Evolutionary conservation across 1,140 invertebrate species (phyloP).

Genomic region (Platorchestia sp.): DNA sequence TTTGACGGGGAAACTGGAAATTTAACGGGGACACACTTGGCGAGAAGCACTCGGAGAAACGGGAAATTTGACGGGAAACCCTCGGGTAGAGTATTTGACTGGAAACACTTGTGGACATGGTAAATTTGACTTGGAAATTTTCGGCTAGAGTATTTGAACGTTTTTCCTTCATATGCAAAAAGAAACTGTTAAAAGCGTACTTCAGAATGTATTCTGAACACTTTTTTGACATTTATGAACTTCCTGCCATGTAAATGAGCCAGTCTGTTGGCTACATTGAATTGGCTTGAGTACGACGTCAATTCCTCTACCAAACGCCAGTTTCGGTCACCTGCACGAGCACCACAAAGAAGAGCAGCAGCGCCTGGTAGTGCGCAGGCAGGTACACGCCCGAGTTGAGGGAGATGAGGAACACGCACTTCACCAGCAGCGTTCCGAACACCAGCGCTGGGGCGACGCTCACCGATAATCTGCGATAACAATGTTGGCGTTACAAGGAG

Average conservation of each 20-base stretch:
- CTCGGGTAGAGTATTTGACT: too few species aligned
- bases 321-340: conserved; percentile 81
- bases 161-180: too few species aligned
- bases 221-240: not conserved
- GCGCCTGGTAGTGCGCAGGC: conserved; percentile 90
- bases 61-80: too few species aligned
- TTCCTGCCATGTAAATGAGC: not conserved
- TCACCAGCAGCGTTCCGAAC: conserved; percentile 92
- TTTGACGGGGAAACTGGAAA: too few species aligned
- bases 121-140: too few species aligned
- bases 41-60: too few species aligned
- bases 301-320: not conserved
- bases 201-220: not conserved
- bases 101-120: too few species aligned
- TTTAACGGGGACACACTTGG: too few species aligned
- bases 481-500: not conserved
- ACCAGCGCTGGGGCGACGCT: conserved; percentile 90
- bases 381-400: conserved; percentile 92
- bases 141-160: too few species aligned
- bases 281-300: not conserved
- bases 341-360: conserved; percentile 88
- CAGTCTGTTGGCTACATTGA: not conserved
- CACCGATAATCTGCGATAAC: conserved; percentile 80
- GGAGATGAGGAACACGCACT: conserved; percentile 92
- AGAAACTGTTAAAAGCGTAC: too few species aligned